These are phyloP conservation scores for Plectus sambesii DNA, from an alignment of 1,140 invertebrate species.

Conservation along the genomic window DNA sequence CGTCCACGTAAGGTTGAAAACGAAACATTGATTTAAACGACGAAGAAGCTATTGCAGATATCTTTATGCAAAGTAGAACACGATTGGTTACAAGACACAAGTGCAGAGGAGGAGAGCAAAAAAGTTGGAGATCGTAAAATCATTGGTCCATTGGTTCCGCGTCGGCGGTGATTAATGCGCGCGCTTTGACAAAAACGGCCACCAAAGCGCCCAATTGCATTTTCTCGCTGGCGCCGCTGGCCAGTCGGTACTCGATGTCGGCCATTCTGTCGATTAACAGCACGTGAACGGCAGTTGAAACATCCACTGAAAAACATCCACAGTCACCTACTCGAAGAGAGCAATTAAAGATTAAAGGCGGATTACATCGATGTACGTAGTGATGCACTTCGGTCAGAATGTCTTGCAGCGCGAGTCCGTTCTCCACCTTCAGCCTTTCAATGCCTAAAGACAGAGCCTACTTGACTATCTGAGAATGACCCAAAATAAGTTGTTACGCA, in stretches of 20 bases:
- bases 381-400: conserved; percentile 33
- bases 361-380: conserved; percentile 18
- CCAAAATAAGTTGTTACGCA: conserved; percentile 8
- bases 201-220: conserved; percentile 28
- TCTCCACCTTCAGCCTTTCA: conserved; percentile 13
- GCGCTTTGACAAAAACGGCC: conserved; percentile 20
- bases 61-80: too few species aligned
- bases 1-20: too few species aligned
- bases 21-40: too few species aligned
- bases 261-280: conserved; percentile 25
- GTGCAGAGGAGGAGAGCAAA: too few species aligned
- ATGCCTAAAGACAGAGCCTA: conserved; percentile 25
- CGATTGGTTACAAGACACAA: too few species aligned
- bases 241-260: conserved; percentile 26
- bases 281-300: conserved; percentile 18
- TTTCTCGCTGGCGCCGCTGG: conserved; percentile 33
- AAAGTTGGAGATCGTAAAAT: too few species aligned
- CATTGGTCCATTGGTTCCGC: too few species aligned
- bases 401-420: conserved; percentile 33
- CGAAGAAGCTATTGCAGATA: too few species aligned
- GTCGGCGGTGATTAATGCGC: too few species aligned
- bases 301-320: too few species aligned
- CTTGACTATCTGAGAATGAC: conserved; percentile 4
- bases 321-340: too few species aligned
- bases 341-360: too few species aligned